phyloP scores from a whole-genome alignment of 2,797 vertebrate species.

The Hippocampus kuda region DNA sequence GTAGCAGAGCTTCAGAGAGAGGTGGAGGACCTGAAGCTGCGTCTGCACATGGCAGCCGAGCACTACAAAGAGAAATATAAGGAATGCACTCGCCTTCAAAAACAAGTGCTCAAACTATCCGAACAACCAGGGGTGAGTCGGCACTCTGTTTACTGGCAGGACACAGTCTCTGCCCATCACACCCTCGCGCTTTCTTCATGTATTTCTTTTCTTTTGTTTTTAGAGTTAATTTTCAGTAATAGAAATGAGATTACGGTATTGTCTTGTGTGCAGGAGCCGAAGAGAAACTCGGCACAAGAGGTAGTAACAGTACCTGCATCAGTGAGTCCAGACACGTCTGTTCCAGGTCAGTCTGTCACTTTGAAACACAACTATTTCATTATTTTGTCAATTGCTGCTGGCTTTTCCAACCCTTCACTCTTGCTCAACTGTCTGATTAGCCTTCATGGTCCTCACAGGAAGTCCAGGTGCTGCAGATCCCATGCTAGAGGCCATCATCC shows the following conservation, averaged over 20 bases:
- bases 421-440: slow-evolving; percentile 1
- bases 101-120: slow-evolving; percentile 82
- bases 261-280: slow-evolving; percentile 50
- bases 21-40: slow-evolving; percentile 93
- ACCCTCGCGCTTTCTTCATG: background rate
- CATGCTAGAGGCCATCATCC: slow-evolving; percentile 79
- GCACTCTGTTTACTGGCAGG: background rate
- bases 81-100: slow-evolving; percentile 94
- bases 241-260: background rate
- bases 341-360: slow-evolving; percentile 72
- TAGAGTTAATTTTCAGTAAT: background rate
- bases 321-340: slow-evolving; percentile 64
- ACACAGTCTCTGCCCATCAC: background rate
- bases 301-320: slow-evolving; percentile 64
- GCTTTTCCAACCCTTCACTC: background rate
- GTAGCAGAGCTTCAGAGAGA: slow-evolving; percentile 88
- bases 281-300: slow-evolving; percentile 70
- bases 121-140: slow-evolving; percentile 81
- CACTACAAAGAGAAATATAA: slow-evolving; percentile 99
- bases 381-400: background rate
- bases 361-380: background rate
- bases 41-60: slow-evolving; percentile 97
- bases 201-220: background rate
- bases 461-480: slow-evolving; percentile 74
- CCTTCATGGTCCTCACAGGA: slow-evolving; percentile 51